Conservation (phyloP, 2,113 vertebrate species). For the Megaptera novaeangliae region DNA sequence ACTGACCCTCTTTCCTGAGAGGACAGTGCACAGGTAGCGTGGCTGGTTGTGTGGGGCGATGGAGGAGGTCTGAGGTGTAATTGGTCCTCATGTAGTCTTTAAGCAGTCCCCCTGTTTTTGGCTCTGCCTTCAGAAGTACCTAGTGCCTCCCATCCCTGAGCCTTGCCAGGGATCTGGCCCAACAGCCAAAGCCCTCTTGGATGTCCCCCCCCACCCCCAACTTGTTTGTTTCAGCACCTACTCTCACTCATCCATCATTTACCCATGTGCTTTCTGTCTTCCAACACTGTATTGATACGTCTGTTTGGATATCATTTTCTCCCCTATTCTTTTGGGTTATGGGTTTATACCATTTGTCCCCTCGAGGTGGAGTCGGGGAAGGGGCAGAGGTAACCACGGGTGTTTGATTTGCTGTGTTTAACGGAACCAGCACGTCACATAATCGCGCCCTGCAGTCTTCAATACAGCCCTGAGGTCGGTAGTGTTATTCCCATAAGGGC, state of each 20-base stretch:
- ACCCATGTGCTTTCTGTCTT: not conserved
- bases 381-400: not conserved
- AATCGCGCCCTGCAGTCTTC: not conserved
- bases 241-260: not conserved
- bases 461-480: too few relatives aligned
- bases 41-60: not conserved
- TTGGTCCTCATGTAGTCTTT: not conserved
- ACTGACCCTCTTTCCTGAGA: not conserved
- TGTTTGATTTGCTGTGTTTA: not conserved
- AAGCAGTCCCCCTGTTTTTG: not conserved
- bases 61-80: not conserved
- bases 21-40: not conserved
- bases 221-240: not conserved
- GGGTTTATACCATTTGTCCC: not conserved
- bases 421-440: accelerated
- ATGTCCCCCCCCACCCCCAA: too few relatives aligned
- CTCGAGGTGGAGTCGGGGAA: not conserved
- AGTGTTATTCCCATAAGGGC: not conserved
- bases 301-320: not conserved
- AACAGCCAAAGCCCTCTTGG: not conserved
- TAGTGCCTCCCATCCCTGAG: not conserved
- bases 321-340: not conserved
- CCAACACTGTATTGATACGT: not conserved
- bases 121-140: not conserved
- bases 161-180: not conserved